Percentiles rank a stretch among this genome's conserved stretches.
These are phyloP conservation scores for Drosophila subobscura DNA, from an alignment of 1,140 invertebrate species.

Conservation along the genomic window DNA sequence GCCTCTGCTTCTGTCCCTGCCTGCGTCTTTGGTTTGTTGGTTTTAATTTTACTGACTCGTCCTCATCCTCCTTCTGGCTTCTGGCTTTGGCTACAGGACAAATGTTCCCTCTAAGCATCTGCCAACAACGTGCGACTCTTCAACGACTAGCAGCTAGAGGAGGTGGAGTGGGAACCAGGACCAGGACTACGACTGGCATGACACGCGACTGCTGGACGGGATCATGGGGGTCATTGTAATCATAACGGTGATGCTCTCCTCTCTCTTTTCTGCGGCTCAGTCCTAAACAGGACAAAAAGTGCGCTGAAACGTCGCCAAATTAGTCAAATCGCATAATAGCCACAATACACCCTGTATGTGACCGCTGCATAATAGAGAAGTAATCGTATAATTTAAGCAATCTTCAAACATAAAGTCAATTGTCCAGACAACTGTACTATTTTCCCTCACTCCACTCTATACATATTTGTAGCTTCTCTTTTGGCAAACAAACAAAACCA, in stretches of 20 bases:
- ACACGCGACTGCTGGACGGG: slow-evolving; percentile 39
- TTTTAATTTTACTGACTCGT: slow-evolving; percentile 14
- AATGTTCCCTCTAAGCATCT: slow-evolving; percentile 76
- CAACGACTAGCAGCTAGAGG: slow-evolving; percentile 48
- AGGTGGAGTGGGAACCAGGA: slow-evolving; percentile 25
- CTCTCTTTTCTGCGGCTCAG: slow-evolving; percentile 1
- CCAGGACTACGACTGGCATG: slow-evolving; percentile 1
- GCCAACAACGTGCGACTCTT: slow-evolving; percentile 55
- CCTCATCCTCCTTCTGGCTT: slow-evolving; percentile 10
- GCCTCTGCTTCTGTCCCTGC: background rate
- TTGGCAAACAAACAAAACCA: slow-evolving; percentile 63
- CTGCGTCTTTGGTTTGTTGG: background rate
- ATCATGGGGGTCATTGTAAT: slow-evolving; percentile 75
- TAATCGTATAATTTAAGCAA: slow-evolving; percentile 9
- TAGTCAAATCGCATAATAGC: slow-evolving; percentile 46
- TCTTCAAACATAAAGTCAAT: slow-evolving; percentile 28
- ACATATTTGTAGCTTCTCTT: slow-evolving; percentile 1
- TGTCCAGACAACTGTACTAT: background rate
- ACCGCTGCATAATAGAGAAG: slow-evolving; percentile 1
- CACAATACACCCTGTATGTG: slow-evolving; percentile 45
- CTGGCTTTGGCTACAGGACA: slow-evolving; percentile 39
- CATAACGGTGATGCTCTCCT: slow-evolving; percentile 46
- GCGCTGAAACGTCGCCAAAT: slow-evolving; percentile 53
- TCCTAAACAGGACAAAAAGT: slow-evolving; percentile 36
- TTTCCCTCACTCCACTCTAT: background rate